phyloP scores from a whole-genome alignment of 2,797 vertebrate genomes.

The Pseudochirops corinnae region DNA sequence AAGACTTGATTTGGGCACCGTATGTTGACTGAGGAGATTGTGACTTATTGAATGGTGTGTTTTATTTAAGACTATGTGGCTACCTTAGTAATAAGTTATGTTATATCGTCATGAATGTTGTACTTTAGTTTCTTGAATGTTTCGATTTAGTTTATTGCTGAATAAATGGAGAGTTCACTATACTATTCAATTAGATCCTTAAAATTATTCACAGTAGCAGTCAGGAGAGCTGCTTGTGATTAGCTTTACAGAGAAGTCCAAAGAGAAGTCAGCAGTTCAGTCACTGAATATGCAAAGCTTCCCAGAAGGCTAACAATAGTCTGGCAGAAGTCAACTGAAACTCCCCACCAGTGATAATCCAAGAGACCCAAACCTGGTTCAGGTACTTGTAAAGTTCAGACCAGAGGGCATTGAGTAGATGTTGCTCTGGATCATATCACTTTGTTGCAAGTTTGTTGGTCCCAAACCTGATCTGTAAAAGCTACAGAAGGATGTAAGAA shows the following conservation, averaged over 20 bases:
- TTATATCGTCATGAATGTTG: no score
- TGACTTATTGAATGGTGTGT: no score
- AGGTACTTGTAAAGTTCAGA: background rate
- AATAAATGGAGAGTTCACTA: no score
- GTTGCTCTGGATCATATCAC: background rate
- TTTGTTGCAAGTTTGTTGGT: background rate
- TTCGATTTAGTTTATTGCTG: no score
- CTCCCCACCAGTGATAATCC: background rate
- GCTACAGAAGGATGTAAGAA: background rate
- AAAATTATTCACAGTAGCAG: no score
- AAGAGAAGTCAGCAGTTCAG: background rate
- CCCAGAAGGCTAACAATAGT: background rate
- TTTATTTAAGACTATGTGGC: no score
- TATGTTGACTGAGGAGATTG: no score
- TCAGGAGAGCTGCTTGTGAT: no score
- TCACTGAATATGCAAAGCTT: background rate
- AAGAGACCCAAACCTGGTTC: background rate
- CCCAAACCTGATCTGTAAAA: background rate
- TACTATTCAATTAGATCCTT: no score
- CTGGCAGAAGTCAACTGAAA: background rate
- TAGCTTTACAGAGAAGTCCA: background rate
- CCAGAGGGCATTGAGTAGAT: background rate
- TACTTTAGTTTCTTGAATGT: no score
- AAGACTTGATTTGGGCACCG: no score
- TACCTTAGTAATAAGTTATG: no score